Evolutionary conservation across 2,888 invertebrate species (phyloP).

Genomic region (Chloromyia formosa): DNA sequence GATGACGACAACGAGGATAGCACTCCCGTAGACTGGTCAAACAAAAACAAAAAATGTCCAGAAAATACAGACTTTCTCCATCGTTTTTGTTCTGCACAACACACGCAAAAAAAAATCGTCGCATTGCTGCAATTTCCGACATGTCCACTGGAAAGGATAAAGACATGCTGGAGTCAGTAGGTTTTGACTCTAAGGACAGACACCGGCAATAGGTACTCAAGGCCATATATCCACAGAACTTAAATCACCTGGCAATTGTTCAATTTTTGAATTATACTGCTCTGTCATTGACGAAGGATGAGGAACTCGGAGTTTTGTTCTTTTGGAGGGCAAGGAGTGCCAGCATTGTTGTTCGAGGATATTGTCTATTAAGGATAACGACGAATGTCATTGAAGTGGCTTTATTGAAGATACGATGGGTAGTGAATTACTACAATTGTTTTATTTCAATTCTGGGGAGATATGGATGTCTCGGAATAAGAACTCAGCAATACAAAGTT

Average conservation of each 20-base stretch:
- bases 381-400: background rate
- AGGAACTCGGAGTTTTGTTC: background rate
- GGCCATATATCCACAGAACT: background rate
- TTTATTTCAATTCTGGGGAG: too few species aligned
- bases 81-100: background rate
- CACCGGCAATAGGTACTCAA: background rate
- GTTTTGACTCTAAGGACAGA: background rate
- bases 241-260: constrained; percentile 17
- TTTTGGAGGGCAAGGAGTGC: background rate
- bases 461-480: too few species aligned
- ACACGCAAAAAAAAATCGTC: background rate
- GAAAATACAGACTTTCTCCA: background rate
- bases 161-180: background rate
- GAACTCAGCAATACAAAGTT: too few species aligned
- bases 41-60: background rate
- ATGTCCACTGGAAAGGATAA: background rate
- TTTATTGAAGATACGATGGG: too few species aligned
- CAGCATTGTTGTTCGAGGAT: background rate
- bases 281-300: background rate
- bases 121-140: constrained; percentile 13
- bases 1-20: background rate
- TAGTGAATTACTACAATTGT: too few species aligned
- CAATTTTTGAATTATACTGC: constrained; percentile 1
- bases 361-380: background rate
- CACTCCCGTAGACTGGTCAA: background rate